phyloP scores from a whole-genome alignment of 2,113 vertebrate species.

The Tor tambroides region DNA sequence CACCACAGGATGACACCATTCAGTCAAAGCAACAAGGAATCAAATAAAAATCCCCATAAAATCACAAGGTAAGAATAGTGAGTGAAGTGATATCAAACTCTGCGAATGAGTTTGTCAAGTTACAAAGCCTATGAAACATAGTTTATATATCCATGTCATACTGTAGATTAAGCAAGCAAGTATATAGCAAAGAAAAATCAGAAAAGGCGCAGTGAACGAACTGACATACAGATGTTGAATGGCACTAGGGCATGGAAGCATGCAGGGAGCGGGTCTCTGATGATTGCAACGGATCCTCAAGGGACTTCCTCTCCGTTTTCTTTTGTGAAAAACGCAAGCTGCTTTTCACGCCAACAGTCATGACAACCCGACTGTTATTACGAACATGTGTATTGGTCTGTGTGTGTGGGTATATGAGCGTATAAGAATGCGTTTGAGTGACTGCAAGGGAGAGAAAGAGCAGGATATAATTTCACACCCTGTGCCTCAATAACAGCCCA shows the following conservation, averaged over 20 bases:
- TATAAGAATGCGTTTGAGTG: background rate
- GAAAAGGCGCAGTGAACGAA: background rate
- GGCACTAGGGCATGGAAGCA: background rate
- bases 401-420: conserved; percentile 11
- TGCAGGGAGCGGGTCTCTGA: background rate
- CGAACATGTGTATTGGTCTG: background rate
- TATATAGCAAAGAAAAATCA: conserved; percentile 17
- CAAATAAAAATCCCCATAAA: conserved; percentile 4
- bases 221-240: conserved; percentile 3
- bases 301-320: background rate
- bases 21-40: conserved; percentile 19
- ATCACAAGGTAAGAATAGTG: conserved; percentile 1
- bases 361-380: background rate
- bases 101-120: background rate
- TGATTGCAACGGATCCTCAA: background rate
- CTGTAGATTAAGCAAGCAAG: conserved; percentile 8
- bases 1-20: conserved; percentile 21
- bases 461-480: conserved; percentile 72
- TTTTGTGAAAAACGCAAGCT: conserved; percentile 10
- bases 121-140: background rate
- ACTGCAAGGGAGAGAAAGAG: conserved; percentile 10
- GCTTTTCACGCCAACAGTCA: background rate
- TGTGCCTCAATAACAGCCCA: conserved; percentile 56
- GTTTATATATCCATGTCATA: conserved; percentile 12
- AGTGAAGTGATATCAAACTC: background rate